These are phyloP conservation scores for Hartigia nigra DNA, from an alignment of 2,888 invertebrate species.

Conservation along the genomic window DNA sequence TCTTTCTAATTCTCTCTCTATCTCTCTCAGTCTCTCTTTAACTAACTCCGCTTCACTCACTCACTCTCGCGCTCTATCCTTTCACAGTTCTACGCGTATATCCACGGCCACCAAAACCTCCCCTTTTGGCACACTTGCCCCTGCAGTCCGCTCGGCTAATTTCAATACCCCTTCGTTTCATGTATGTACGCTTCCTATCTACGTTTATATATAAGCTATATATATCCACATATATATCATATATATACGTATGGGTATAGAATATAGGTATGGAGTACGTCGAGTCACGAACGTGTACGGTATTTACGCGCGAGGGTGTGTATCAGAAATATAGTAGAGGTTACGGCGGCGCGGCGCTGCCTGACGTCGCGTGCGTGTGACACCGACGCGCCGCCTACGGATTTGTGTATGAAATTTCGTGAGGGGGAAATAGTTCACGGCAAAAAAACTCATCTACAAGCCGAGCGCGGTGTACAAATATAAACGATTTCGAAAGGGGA, in stretches of 20 bases:
- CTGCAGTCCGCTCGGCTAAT: constrained; percentile 52
- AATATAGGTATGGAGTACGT: constrained; percentile 8
- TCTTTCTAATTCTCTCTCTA: background rate
- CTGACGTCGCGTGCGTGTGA: constrained; percentile 5
- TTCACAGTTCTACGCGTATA: constrained; percentile 6
- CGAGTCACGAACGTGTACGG: constrained; percentile 11
- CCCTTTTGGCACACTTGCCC: constrained; percentile 11
- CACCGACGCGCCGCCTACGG: background rate
- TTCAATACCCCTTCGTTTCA: constrained; percentile 52
- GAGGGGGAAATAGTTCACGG: constrained; percentile 35
- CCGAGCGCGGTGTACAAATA: constrained; percentile 10
- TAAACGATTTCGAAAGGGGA: constrained; percentile 12
- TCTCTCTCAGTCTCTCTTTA: background rate
- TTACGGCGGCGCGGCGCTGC: background rate
- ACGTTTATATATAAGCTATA: background rate
- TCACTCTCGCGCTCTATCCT: constrained; percentile 6
- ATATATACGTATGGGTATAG: background rate
- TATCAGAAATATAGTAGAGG: constrained; percentile 1
- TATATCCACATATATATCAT: background rate
- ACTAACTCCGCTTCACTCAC: background rate
- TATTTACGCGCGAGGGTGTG: constrained; percentile 5
- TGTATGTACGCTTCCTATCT: background rate
- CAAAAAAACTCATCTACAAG: constrained; percentile 23
- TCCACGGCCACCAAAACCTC: constrained; percentile 8
- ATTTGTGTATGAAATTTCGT: background rate